Evolutionary conservation across 2,888 invertebrate species (phyloP), one percentile per base, ranked within the genome.

Genomic region (Alviniconcha strummeri): DNA sequence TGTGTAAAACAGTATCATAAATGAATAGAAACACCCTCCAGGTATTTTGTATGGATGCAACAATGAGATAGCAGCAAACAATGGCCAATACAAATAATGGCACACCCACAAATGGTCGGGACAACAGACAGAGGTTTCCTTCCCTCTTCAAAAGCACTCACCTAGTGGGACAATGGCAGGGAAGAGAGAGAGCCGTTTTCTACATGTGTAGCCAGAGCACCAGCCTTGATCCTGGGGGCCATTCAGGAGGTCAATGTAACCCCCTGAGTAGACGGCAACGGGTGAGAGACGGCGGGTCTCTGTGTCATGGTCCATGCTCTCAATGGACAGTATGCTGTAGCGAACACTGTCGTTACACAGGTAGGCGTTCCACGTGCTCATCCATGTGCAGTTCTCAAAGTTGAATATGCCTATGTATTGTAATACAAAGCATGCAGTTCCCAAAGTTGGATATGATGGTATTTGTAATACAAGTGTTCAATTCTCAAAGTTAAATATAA

Each of bases 181-280:
- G 88, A 93, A 93, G 19, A 91, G 90, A 5, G 93, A 93, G 5
- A 93, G 79, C 36, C 93, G 84, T 85, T 91, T 90, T 72, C 91
- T 91, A 84, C 93, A 93, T 0, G 93, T 92, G 85, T 93, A 93
- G 4, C 93, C 93, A n/a, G 89, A 88, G 85, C 93, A 93, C 92
- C 92, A 92, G 64, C 93, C 93, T 78, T 93, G 93, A 85, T 93
- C 93, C 89, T 92, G 92, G 0, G 93, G 93, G 7, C 93, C 93
- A 81, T 93, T 93, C 74, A 93, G 90, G 56, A 93, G 89, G 84
- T 93, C 93, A 11, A 93, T 75, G 71, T 89, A 86, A 17, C 88
- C 88, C 7, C 90, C 90, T 13, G 81, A 79, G 6, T 88, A 78
- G 13, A 91, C 81, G n/a, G 92, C 92, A 0, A 93, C 90, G 0